phyloP scores from a whole-genome alignment of 2,797 vertebrate species.

The Tapirus indicus region DNA sequence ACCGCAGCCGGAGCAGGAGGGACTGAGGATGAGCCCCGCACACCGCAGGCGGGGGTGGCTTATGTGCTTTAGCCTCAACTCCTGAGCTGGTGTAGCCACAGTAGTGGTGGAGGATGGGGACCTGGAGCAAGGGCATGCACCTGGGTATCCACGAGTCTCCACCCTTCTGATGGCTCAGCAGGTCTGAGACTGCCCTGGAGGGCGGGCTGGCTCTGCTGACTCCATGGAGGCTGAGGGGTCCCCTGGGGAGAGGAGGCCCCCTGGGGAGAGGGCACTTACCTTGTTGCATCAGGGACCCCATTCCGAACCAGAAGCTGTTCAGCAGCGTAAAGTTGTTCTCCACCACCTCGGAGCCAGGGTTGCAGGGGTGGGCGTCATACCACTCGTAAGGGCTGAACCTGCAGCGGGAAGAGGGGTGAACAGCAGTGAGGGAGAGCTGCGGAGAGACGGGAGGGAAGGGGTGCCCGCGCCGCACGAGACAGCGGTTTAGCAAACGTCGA shows the following conservation, averaged over 20 bases:
- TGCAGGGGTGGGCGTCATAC: conserved; percentile 99
- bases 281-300: conserved; percentile 99
- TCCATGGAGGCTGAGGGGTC: not conserved
- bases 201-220: not conserved
- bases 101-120: not conserved
- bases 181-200: not conserved
- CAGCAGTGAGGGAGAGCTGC: not conserved
- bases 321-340: conserved; percentile 99
- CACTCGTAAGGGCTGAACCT: conserved; percentile 99
- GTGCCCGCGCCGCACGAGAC: rapidly evolving
- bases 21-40: not conserved
- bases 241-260: not conserved
- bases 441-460: not conserved
- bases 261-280: conserved; percentile 81
- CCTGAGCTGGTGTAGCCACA: not conserved
- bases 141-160: not conserved
- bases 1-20: not conserved
- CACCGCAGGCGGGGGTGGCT: not conserved
- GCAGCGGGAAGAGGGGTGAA: not conserved
- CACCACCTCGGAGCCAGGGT: conserved; percentile 97
- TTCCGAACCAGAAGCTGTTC: conserved; percentile 99
- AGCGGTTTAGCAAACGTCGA: rapidly evolving
- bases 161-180: not conserved
- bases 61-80: not conserved
- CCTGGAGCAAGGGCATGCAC: not conserved